Percentiles rank a stretch among this genome's conserved stretches.
Conservation (phyloP, 2,888 invertebrate species). For the Lepidochitona cinerea region DNA sequence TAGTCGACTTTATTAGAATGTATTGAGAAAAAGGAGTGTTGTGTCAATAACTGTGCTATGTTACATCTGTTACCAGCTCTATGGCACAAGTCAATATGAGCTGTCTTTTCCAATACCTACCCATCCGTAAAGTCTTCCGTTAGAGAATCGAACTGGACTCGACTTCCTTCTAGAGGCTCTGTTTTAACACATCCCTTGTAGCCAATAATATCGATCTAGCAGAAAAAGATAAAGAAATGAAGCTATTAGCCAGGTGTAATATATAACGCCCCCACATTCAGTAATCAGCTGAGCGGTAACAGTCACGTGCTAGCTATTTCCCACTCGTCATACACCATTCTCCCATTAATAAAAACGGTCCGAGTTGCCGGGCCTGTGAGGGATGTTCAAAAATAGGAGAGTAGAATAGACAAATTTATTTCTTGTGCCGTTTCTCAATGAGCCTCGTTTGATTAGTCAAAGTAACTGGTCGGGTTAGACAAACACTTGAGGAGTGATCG, state of each 20-base stretch:
- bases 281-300: background rate
- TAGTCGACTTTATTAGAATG: too few relatives aligned
- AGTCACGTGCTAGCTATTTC: background rate
- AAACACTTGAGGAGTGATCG: background rate
- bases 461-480: too few relatives aligned
- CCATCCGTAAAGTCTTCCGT: constrained; percentile 30
- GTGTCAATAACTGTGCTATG: too few relatives aligned
- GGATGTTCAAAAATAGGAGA: background rate
- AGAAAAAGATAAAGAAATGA: background rate
- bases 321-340: background rate
- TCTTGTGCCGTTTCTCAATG: background rate
- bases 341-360: background rate
- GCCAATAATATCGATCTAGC: background rate
- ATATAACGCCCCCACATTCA: background rate
- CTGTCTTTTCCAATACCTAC: constrained; percentile 19
- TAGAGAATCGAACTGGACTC: constrained; percentile 32
- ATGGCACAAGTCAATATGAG: too few relatives aligned
- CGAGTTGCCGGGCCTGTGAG: background rate
- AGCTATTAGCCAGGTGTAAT: background rate
- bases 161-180: constrained; percentile 32
- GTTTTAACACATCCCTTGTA: constrained; percentile 31
- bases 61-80: too few relatives aligned
- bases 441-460: background rate
- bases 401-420: background rate
- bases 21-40: too few relatives aligned